A percentile compares a stretch with the other conserved stretches of the same genome.
Conservation (phyloP, 2,113 vertebrate genomes). For the Mugil cephalus region DNA sequence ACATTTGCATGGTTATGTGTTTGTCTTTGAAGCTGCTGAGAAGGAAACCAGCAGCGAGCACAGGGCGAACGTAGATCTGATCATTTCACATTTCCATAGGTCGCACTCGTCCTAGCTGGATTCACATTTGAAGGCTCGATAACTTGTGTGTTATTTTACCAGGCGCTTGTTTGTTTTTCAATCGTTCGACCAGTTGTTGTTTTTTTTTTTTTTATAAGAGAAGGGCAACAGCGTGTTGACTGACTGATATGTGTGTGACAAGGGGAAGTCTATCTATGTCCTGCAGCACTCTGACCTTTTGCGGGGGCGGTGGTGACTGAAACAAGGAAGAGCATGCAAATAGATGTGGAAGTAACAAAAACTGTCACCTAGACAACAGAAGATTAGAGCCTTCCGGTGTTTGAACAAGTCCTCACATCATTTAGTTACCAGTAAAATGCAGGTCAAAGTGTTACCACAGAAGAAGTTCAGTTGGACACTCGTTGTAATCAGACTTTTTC, state of each 20-base stretch:
- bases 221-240: background rate
- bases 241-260: background rate
- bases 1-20: constrained; percentile 44
- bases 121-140: background rate
- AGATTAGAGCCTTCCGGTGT: background rate
- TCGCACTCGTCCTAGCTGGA: background rate
- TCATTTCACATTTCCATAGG: constrained; percentile 17
- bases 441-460: background rate
- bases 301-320: constrained; percentile 20
- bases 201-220: background rate
- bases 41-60: constrained; percentile 9
- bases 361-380: constrained; percentile 42
- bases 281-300: constrained; percentile 25
- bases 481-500: too few species aligned
- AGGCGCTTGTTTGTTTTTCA: background rate
- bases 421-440: background rate
- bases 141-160: background rate
- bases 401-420: background rate
- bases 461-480: too few species aligned
- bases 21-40: constrained; percentile 17
- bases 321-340: constrained; percentile 43
- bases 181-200: background rate
- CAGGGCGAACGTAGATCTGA: constrained; percentile 9
- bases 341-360: constrained; percentile 46
- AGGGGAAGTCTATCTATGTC: constrained; percentile 47